Evolutionary conservation across 2,888 invertebrate species (phyloP), one percentile per base, ranked within the genome.

Genomic region (Ectemnius lituratus): DNA sequence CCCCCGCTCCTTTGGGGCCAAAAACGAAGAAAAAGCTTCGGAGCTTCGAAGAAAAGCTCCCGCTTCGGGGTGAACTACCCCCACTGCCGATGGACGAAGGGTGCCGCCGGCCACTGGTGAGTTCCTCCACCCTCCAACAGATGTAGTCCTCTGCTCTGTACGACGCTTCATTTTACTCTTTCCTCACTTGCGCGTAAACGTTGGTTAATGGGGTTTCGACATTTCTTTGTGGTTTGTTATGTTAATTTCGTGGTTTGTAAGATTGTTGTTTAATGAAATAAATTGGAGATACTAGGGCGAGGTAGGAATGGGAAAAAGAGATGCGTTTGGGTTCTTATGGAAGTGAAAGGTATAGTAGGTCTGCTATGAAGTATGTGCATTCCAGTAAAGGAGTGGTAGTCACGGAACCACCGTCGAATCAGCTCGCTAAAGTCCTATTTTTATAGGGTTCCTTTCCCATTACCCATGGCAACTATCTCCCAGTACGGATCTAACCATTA

Each of bases 381-480:
- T 74, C 76, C 73, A 66, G 60, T 65, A 81, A 85, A 88, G 88
- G 86, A 87, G 86, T 85, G 84, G 84, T 83, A 88, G 89, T 89
- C 89, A 89, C 89, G 89, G 80, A 87, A 86, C 81, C 85, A 69
- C 72, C 80, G 79, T 77, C 75, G 73, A 78, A 80, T 83, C 84
- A 69, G 80, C 81, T 80, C 83, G 78, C 83, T 71, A 82, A 78
- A 82, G 82, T 80, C 85, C 89, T 90, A 90, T 89, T 89, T 89
- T 89, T 89, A 88, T 89, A 88, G 84, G 87, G 85, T 88, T 89
- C 86, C 76, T 80, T 82, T 81, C 62, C 88, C 87, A 89, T 89
- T 89, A 88, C 85, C 88, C 86, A 66, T 86, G 84, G 88, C 86
- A 88, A 88, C 89, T 87, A 89, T 90, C 89, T 88, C 76, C 80